These are phyloP conservation scores for Tinea pellionella DNA, from an alignment of 2,888 invertebrate genomes.

Conservation along the genomic window DNA sequence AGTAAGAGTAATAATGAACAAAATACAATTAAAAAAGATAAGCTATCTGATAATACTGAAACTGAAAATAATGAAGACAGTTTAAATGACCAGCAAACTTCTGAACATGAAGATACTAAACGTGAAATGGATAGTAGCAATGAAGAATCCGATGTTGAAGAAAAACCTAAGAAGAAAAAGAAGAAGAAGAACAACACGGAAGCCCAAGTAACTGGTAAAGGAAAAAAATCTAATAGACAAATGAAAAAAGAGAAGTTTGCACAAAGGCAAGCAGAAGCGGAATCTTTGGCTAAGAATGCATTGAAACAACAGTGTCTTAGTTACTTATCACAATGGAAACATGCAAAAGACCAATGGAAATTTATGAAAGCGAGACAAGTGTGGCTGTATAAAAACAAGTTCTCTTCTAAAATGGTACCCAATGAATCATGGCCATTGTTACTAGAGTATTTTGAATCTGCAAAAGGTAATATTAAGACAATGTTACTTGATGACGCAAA, in stretches of 20 bases:
- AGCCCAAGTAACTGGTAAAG: slow-evolving; percentile 38
- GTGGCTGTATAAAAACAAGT: slow-evolving; percentile 79
- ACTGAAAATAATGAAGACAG: not conserved
- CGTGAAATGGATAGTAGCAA: slow-evolving; percentile 24
- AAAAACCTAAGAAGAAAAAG: slow-evolving; percentile 40
- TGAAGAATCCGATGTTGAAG: slow-evolving; percentile 36
- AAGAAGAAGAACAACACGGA: slow-evolving; percentile 36
- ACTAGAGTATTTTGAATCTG: slow-evolving; percentile 77
- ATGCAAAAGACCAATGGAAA: slow-evolving; percentile 78
- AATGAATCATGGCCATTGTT: slow-evolving; percentile 73
- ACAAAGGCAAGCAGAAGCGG: slow-evolving; percentile 65
- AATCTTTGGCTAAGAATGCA: slow-evolving; percentile 60
- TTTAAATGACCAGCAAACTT: not conserved
- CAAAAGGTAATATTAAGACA: slow-evolving; percentile 75
- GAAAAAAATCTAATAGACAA: slow-evolving; percentile 72
- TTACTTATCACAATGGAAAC: slow-evolving; percentile 81
- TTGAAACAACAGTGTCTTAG: slow-evolving; percentile 72
- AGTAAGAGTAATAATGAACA: not conserved
- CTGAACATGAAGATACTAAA: not conserved
- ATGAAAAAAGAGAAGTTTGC: slow-evolving; percentile 74
- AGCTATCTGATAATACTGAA: not conserved
- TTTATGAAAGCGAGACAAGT: slow-evolving; percentile 83
- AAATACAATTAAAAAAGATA: not conserved
- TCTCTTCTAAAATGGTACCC: slow-evolving; percentile 70
- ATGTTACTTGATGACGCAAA: slow-evolving; percentile 73